phyloP scores from a whole-genome alignment of 2,888 invertebrate genomes.

The Ligdia adustata region DNA sequence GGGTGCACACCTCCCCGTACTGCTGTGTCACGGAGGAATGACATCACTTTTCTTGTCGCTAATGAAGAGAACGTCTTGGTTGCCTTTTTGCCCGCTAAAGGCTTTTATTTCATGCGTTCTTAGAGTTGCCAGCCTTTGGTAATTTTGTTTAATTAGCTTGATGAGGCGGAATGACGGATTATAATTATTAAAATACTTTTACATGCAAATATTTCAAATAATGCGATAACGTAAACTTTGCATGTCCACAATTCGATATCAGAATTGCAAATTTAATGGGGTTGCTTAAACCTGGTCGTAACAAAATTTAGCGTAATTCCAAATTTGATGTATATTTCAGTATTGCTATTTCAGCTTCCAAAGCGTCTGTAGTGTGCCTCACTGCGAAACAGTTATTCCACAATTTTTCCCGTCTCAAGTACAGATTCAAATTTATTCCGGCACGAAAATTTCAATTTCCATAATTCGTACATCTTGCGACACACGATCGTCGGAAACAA shows the following conservation, averaged over 20 bases:
- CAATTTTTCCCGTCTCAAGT: slow-evolving; percentile 20
- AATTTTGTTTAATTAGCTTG: slow-evolving; percentile 59
- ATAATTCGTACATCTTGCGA: slow-evolving; percentile 45
- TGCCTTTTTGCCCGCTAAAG: slow-evolving; percentile 62
- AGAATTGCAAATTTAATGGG: too few relatives aligned
- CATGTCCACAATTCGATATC: too few relatives aligned
- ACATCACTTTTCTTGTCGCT: slow-evolving; percentile 83
- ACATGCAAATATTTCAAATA: too few relatives aligned
- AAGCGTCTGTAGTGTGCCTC: too few relatives aligned
- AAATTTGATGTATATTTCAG: too few relatives aligned
- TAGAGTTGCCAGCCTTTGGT: slow-evolving; percentile 40
- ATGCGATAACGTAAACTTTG: too few relatives aligned
- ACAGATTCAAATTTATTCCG: slow-evolving; percentile 37
- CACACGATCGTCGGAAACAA: slow-evolving; percentile 57
- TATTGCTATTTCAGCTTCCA: too few relatives aligned
- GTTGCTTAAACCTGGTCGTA: too few relatives aligned
- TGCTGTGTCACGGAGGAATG: slow-evolving; percentile 79
- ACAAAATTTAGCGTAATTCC: too few relatives aligned
- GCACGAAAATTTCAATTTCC: slow-evolving; percentile 47
- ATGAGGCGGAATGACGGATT: too few relatives aligned
- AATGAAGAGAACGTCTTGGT: slow-evolving; percentile 80
- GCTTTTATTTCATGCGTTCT: slow-evolving; percentile 56
- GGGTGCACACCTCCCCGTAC: slow-evolving; percentile 66
- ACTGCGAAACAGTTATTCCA: too few relatives aligned
- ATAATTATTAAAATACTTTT: too few relatives aligned